Percentiles rank a stretch among this genome's conserved stretches.
Conservation (phyloP, 2,888 invertebrate genomes). For the Lumbricus terrestris region DNA sequence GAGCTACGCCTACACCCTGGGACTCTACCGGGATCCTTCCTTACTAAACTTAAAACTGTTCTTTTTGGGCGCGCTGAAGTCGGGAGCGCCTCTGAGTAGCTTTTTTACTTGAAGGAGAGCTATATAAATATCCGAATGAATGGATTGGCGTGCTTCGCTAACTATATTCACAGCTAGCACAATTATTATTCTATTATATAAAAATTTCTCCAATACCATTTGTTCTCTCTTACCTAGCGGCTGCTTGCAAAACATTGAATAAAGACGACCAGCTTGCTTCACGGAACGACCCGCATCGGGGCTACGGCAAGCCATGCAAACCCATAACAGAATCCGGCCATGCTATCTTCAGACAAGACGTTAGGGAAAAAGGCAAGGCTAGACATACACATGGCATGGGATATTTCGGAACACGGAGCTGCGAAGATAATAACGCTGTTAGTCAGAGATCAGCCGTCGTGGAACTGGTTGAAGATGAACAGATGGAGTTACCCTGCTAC, state of each 20-base stretch:
- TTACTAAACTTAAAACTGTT: too few species aligned
- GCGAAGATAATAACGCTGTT: neutral
- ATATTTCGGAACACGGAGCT: neutral
- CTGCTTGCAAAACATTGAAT: neutral
- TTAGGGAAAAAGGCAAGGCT: neutral
- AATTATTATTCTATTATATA: neutral
- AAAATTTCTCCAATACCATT: neutral
- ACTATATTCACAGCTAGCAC: too few species aligned
- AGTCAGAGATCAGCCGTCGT: neutral
- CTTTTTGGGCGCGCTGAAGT: too few species aligned
- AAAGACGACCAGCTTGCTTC: neutral
- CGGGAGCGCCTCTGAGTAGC: too few species aligned
- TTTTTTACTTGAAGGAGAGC: too few species aligned
- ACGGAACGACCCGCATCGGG: neutral
- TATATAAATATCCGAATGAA: too few species aligned
- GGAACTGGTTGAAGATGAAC: neutral
- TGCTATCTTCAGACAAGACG: neutral
- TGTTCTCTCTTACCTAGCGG: neutral
- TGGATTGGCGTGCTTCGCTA: neutral
- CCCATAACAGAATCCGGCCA: neutral
- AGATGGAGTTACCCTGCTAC: neutral
- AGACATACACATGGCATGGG: neutral
- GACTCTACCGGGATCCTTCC: too few species aligned
- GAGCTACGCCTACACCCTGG: too few species aligned
- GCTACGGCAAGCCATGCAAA: neutral